Evolutionary conservation across 2,113 vertebrate genomes (phyloP), one percentile per base, ranked within the genome.

Genomic region (Malaclemys terrapin): DNA sequence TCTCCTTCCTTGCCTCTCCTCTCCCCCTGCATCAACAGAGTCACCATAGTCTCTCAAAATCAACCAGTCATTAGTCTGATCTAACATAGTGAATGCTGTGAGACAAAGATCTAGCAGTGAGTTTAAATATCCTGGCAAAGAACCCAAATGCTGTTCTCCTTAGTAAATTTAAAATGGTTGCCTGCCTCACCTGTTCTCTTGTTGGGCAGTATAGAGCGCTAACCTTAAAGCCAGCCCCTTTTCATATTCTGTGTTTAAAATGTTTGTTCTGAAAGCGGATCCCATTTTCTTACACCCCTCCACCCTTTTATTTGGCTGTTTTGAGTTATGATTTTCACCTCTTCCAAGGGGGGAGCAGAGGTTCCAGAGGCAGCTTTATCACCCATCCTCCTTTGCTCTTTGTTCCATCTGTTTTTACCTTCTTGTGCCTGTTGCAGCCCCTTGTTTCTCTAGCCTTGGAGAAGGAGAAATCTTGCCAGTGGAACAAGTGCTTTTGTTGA

Each of bases 11-110:
- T 95, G 83, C 91, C 93, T 96, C 89, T 95, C 90, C n/a, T 89
- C 92, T 93, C 81, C 85, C 89, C 88, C 87, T 91, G 93, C 92
- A 93, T 95, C 96, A 95, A 92, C 92, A 93, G 84, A 5, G 0
- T 87, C 96, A 94, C 95, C 93, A 87, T 97, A 92, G 96, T 96
- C 89, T 96, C 95, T 97, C 93, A 95, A 96, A 96, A 96, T 97
- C 95, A 97, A 97, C 96, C 96, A 96, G 95, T 96, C 95, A 97
- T 97, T 97, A 65, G 93, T 84, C 93, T 97, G 97, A 97, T 97
- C 87, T 97, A 97, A 96, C 91, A 96, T 91, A 96, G 38, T 95
- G 94, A 95, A 92, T 95, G 95, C 91, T 94, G 91, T 93, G 95
- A 98, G 95, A 95, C 90, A 96, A 93, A 97, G 94, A 97, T 96